A percentile compares a stretch with the other conserved stretches of the same genome.
These are phyloP conservation scores for Dolichotis patagonum DNA, from an alignment of 2,113 vertebrate genomes.

Conservation along the genomic window DNA sequence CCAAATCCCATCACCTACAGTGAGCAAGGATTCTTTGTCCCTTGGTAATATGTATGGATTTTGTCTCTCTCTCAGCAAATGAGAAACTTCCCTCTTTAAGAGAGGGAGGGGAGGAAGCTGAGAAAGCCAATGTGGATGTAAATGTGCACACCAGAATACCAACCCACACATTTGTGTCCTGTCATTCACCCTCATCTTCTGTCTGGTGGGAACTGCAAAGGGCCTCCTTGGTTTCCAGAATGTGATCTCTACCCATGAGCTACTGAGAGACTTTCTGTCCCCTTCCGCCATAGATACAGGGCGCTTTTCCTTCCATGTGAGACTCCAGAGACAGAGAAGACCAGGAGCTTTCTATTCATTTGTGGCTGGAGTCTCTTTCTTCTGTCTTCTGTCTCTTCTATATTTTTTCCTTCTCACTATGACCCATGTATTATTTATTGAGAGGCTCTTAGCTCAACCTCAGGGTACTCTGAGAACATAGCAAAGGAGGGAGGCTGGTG, in stretches of 20 bases:
- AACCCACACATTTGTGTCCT: not conserved
- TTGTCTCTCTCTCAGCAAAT: not conserved
- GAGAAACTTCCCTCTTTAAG: not conserved
- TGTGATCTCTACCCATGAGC: not conserved
- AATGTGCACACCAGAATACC: not conserved
- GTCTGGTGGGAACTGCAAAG: not conserved
- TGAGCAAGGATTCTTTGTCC: not conserved
- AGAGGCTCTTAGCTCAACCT: conserved; percentile 35
- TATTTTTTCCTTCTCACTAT: not conserved
- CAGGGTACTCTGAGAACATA: not conserved
- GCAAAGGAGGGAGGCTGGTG: not conserved
- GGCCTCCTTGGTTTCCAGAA: not conserved
- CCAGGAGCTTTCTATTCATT: not conserved
- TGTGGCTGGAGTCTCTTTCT: not conserved
- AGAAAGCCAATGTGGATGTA: not conserved
- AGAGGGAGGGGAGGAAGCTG: not conserved
- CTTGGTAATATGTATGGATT: not conserved
- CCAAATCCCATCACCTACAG: not conserved
- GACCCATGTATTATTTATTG: conserved; percentile 57
- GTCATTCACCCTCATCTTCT: not conserved
- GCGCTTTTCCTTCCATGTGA: not conserved
- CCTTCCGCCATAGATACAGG: not conserved
- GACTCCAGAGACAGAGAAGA: not conserved
- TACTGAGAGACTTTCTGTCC: not conserved
- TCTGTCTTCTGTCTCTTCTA: conserved; percentile 1